Percentiles rank a stretch among this genome's conserved stretches.
Evolutionary conservation across 2,797 vertebrate genomes (phyloP).

Genomic region (Sebastes minor): DNA sequence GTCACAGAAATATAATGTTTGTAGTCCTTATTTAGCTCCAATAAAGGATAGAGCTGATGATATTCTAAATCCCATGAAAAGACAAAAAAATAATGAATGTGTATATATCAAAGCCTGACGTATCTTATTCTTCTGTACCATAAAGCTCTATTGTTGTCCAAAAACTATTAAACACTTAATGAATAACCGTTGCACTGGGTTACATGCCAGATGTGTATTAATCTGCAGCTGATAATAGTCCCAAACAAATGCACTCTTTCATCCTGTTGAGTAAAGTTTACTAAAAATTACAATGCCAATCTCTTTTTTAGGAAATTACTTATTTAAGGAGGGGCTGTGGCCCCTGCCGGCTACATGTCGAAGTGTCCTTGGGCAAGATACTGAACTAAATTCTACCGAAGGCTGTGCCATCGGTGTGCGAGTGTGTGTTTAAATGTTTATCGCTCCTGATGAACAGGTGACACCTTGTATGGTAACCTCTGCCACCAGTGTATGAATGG

Average conservation of each 20-base stretch:
- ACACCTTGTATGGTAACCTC: too few relatives aligned
- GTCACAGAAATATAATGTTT: neutral
- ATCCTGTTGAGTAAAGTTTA: neutral
- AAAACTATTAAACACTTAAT: neutral
- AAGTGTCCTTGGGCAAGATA: neutral
- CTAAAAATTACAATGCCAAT: neutral
- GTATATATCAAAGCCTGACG: neutral
- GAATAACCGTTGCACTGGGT: neutral
- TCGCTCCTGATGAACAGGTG: too few relatives aligned
- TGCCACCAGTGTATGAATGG: too few relatives aligned
- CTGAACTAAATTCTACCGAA: neutral
- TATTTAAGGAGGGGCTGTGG: neutral
- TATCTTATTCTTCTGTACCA: neutral
- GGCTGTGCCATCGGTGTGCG: too few relatives aligned
- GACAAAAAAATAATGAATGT: neutral
- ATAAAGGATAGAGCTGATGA: neutral
- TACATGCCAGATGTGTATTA: neutral
- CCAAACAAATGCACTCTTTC: neutral
- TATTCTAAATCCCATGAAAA: neutral
- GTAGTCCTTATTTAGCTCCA: neutral
- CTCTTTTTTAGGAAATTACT: neutral
- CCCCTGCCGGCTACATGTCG: too few relatives aligned
- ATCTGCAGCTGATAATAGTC: neutral
- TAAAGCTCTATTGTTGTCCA: neutral
- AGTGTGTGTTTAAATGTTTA: accelerated